A percentile compares a stretch with the other conserved stretches of the same genome.
phyloP scores from a whole-genome alignment of 2,888 invertebrate genomes.

The Leucoptera coffeella region DNA sequence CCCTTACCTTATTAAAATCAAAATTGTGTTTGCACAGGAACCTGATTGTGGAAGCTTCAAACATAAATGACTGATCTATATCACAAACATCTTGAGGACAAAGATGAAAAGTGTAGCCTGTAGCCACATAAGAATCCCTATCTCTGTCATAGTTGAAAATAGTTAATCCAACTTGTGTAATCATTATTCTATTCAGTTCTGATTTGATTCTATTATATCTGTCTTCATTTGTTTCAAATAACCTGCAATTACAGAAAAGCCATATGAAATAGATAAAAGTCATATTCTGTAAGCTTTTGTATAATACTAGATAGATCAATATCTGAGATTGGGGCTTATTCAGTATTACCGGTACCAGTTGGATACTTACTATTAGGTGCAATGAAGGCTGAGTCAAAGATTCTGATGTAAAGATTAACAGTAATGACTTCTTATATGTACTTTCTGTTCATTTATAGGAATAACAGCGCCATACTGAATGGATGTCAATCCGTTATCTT shows the following conservation, averaged over 20 bases:
- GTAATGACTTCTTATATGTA: too few relatives aligned
- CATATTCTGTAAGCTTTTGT: too few relatives aligned
- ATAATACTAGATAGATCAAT: too few relatives aligned
- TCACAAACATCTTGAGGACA: conserved; percentile 59
- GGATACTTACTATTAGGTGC: too few relatives aligned
- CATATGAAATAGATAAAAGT: too few relatives aligned
- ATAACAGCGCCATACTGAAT: too few relatives aligned
- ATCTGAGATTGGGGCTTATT: too few relatives aligned
- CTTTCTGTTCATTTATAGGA: too few relatives aligned
- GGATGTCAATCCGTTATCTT: too few relatives aligned
- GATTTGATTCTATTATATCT: conserved; percentile 25
- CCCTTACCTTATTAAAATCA: conserved; percentile 69
- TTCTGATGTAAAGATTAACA: too few relatives aligned
- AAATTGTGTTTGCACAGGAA: conserved; percentile 60
- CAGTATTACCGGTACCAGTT: too few relatives aligned
- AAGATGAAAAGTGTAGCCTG: conserved; percentile 63
- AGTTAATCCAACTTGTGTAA: conserved; percentile 65
- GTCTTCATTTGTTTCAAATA: conserved; percentile 33
- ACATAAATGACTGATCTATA: conserved; percentile 54
- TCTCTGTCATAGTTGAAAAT: conserved; percentile 55
- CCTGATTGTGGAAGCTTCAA: conserved; percentile 57
- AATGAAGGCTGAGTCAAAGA: too few relatives aligned
- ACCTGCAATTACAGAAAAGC: conserved; percentile 14
- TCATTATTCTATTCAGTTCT: conserved; percentile 42
- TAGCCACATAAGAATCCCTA: conserved; percentile 51